phyloP scores from a whole-genome alignment of 2,113 vertebrate genomes.

The Pycnonotus jocosus region DNA sequence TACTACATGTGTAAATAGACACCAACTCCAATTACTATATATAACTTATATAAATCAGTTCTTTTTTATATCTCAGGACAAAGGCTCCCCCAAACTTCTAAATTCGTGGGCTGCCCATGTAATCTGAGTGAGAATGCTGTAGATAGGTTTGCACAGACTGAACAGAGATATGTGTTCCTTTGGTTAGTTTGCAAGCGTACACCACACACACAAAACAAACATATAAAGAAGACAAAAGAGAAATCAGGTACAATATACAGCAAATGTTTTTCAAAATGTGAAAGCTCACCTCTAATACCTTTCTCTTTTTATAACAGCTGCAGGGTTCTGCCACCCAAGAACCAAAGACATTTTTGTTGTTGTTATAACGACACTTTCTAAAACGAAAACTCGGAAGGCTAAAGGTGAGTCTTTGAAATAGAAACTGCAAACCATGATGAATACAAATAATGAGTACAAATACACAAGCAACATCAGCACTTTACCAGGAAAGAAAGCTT shows the following conservation, averaged over 20 bases:
- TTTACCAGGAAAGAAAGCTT: neutral
- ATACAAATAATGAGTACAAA: neutral
- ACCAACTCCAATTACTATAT: neutral
- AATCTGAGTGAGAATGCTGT: neutral
- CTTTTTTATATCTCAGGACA: neutral
- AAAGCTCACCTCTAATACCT: neutral
- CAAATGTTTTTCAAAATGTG: neutral
- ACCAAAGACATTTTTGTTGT: neutral
- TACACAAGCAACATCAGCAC: neutral
- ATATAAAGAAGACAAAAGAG: neutral
- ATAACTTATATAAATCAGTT: neutral
- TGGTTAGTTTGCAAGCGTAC: neutral
- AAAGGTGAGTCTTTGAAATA: neutral
- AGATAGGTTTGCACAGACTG: neutral
- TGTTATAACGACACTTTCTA: neutral
- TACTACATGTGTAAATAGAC: neutral
- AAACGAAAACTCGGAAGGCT: neutral
- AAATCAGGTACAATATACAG: neutral
- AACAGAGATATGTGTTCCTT: neutral
- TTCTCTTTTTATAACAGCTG: neutral
- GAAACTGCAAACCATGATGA: neutral
- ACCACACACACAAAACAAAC: neutral
- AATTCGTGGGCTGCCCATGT: neutral
- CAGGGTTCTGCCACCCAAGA: neutral
- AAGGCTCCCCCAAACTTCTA: neutral